Evolutionary conservation across 2,113 vertebrate genomes (phyloP).

Genomic region (Siniperca knerii): DNA sequence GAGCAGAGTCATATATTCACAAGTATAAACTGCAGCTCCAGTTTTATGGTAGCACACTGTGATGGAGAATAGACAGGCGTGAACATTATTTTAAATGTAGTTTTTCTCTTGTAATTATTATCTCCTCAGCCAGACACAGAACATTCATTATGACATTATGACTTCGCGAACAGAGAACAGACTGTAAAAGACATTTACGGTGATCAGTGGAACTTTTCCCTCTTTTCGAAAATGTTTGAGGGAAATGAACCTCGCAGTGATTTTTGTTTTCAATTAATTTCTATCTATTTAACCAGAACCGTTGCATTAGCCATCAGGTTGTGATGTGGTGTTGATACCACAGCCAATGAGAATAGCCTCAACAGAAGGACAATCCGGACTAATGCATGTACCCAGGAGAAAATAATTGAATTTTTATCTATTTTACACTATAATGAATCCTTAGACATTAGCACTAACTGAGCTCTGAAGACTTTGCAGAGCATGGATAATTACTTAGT

Average conservation of each 20-base stretch:
- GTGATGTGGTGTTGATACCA: constrained; percentile 58
- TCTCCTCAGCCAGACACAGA: constrained; percentile 34
- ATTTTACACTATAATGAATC: constrained; percentile 78
- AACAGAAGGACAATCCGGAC: constrained; percentile 48
- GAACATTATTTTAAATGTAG: neutral
- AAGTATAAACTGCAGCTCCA: neutral
- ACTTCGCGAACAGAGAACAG: constrained; percentile 19
- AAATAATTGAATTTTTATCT: constrained; percentile 83
- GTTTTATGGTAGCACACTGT: neutral
- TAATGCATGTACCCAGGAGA: constrained; percentile 66
- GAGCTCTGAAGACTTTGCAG: constrained; percentile 53
- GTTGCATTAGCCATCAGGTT: constrained; percentile 40
- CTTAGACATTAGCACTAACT: constrained; percentile 62
- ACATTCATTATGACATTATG: constrained; percentile 14
- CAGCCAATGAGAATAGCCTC: constrained; percentile 48
- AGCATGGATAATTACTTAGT: constrained; percentile 69
- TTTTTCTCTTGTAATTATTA: constrained; percentile 34
- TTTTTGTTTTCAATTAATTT: constrained; percentile 39
- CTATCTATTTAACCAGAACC: constrained; percentile 48
- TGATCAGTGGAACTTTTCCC: constrained; percentile 41
- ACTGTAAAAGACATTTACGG: constrained; percentile 31
- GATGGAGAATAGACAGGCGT: constrained; percentile 9
- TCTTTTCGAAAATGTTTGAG: neutral
- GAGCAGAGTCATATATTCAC: neutral
- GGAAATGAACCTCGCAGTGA: neutral